phyloP scores from a whole-genome alignment of 2,113 vertebrate species.

The Callochromis pleurospilus region DNA sequence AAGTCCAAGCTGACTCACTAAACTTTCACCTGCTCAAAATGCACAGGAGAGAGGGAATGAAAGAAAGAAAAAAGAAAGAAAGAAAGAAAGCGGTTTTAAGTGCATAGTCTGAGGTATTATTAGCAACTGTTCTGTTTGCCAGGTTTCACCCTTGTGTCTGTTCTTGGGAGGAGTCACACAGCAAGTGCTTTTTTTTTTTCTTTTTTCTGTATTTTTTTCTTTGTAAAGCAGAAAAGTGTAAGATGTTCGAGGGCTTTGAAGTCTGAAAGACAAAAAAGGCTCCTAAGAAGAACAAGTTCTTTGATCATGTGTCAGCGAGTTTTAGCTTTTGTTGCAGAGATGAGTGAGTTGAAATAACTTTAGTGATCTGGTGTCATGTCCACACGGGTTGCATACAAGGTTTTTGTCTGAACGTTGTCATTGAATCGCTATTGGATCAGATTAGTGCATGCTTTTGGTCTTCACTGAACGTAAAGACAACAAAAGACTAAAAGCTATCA shows the following conservation, averaged over 20 bases:
- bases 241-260: conserved; percentile 60
- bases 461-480: conserved; percentile 20
- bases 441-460: conserved; percentile 28
- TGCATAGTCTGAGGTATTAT: conserved; percentile 12
- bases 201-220: neutral
- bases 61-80: neutral
- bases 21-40: conserved; percentile 39
- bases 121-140: conserved; percentile 29
- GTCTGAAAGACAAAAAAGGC: conserved; percentile 43
- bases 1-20: conserved; percentile 65
- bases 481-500: conserved; percentile 41
- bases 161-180: conserved; percentile 6
- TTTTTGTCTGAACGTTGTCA: conserved; percentile 31
- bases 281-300: conserved; percentile 49
- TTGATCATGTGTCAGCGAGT: conserved; percentile 63
- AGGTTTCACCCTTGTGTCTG: conserved; percentile 26
- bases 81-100: neutral
- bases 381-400: conserved; percentile 15
- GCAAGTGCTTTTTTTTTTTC: neutral
- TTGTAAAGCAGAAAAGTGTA: conserved; percentile 39
- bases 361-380: conserved; percentile 42
- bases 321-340: conserved; percentile 59
- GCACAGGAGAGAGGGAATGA: neutral
- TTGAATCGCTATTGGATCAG: conserved; percentile 33
- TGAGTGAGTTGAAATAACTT: conserved; percentile 59